Percentiles rank a stretch among this genome's conserved stretches.
Conservation (phyloP, 2,113 vertebrate genomes). For the Rhabdornis inornatus region DNA sequence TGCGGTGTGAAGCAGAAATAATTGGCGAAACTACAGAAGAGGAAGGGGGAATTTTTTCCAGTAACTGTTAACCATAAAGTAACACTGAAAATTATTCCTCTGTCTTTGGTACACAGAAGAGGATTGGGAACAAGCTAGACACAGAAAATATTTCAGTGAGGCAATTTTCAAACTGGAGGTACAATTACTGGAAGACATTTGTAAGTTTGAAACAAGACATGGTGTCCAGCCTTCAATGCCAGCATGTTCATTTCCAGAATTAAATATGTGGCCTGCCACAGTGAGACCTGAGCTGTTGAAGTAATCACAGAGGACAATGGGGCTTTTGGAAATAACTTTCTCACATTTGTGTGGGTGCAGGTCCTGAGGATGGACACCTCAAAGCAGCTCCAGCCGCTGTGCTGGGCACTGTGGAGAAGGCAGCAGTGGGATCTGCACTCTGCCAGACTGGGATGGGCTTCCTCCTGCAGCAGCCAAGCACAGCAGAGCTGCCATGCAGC, state of each 20-base stretch:
- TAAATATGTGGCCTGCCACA: background rate
- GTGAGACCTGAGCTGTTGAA: background rate
- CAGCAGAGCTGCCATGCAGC: background rate
- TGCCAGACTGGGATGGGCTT: background rate
- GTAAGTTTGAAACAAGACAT: background rate
- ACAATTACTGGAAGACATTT: background rate
- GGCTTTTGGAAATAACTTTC: background rate
- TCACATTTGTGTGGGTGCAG: background rate
- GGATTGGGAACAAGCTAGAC: background rate
- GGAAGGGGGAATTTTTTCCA: background rate
- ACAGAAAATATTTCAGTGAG: background rate
- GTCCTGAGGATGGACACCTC: accelerated
- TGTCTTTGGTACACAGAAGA: background rate
- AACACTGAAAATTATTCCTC: background rate
- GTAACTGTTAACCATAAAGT: background rate
- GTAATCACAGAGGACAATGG: accelerated
- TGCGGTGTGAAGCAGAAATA: conserved; percentile 29
- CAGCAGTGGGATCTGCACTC: background rate
- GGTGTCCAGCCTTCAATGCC: background rate
- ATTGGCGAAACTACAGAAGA: background rate
- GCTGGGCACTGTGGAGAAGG: accelerated
- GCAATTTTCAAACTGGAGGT: background rate
- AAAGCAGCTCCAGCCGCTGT: accelerated
- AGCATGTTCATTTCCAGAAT: background rate
- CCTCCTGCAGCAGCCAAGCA: background rate